Percentiles rank a stretch among this genome's conserved stretches.
These are phyloP conservation scores for Apamea epomidion DNA, from an alignment of 2,888 invertebrate genomes.

Conservation along the genomic window DNA sequence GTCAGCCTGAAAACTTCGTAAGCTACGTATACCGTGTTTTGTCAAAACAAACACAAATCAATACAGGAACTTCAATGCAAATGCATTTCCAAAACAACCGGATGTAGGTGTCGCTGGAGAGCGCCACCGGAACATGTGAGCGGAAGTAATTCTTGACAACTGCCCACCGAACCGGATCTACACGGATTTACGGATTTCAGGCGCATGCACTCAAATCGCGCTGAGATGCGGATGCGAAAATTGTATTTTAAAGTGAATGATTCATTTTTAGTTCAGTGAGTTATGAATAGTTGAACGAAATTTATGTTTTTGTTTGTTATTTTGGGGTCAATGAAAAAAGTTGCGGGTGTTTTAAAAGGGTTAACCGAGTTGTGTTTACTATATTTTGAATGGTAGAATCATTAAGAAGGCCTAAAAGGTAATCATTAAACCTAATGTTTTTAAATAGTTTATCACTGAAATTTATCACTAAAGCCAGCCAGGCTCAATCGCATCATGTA, in stretches of 20 bases:
- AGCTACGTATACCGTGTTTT: background rate
- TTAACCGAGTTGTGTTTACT: background rate
- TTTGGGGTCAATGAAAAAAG: background rate
- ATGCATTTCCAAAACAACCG: conserved; percentile 53
- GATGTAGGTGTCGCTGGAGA: conserved; percentile 56
- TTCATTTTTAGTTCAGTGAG: background rate
- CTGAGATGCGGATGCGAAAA: conserved; percentile 25
- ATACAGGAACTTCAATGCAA: conserved; percentile 47
- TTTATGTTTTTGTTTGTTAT: background rate
- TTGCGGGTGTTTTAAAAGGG: no score
- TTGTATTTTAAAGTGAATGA: conserved; percentile 25
- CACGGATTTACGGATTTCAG: conserved; percentile 66
- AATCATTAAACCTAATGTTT: background rate
- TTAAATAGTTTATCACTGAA: background rate
- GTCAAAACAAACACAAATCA: conserved; percentile 15
- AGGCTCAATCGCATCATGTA: no score
- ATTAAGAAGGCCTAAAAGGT: background rate
- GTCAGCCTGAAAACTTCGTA: background rate
- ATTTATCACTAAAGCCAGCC: no score
- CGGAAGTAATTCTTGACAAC: conserved; percentile 71
- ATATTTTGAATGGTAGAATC: background rate
- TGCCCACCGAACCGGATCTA: conserved; percentile 68
- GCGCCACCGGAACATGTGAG: conserved; percentile 61
- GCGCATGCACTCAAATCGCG: conserved; percentile 34
- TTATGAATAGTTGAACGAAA: background rate